Evolutionary conservation across 2,797 vertebrate genomes (phyloP).

Genomic region (Argyrosomus regius): DNA sequence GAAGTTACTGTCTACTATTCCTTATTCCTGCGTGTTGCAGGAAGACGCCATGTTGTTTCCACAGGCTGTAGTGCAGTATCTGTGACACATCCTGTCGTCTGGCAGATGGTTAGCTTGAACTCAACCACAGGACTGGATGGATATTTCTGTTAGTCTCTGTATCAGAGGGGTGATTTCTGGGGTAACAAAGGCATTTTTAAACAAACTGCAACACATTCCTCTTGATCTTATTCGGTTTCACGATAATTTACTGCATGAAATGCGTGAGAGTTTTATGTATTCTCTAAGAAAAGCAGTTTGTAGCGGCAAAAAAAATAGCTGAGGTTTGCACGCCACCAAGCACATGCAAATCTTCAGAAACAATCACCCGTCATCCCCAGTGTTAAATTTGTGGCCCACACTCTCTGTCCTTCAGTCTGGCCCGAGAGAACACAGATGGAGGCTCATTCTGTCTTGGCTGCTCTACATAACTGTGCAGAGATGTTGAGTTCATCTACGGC

Average conservation of each 20-base stretch:
- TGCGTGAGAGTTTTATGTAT: neutral
- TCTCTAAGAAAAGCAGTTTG: neutral
- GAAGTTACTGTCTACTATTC: neutral
- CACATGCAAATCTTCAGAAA: constrained; percentile 22
- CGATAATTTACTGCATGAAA: neutral
- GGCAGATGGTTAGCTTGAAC: constrained; percentile 53
- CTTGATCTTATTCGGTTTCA: neutral
- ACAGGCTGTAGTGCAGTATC: constrained; percentile 35
- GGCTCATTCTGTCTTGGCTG: constrained; percentile 76
- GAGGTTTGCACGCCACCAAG: constrained; percentile 1
- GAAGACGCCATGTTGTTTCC: constrained; percentile 26
- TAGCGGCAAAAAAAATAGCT: neutral
- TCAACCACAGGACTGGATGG: constrained; percentile 6
- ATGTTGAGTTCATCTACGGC: constrained; percentile 50
- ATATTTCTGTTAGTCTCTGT: constrained; percentile 24
- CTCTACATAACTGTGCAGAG: constrained; percentile 64
- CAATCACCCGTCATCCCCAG: constrained; percentile 28
- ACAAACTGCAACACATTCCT: neutral
- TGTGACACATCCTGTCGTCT: constrained; percentile 35
- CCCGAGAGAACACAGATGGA: constrained; percentile 85
- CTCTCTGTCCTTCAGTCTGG: constrained; percentile 72
- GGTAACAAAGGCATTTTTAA: neutral
- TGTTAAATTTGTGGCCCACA: constrained; percentile 49
- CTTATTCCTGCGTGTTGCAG: neutral
- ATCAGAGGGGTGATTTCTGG: constrained; percentile 20